Base-by-base conservation (phyloP, 2,888 invertebrate species). In the Ischnus inquisitorius region DNA sequence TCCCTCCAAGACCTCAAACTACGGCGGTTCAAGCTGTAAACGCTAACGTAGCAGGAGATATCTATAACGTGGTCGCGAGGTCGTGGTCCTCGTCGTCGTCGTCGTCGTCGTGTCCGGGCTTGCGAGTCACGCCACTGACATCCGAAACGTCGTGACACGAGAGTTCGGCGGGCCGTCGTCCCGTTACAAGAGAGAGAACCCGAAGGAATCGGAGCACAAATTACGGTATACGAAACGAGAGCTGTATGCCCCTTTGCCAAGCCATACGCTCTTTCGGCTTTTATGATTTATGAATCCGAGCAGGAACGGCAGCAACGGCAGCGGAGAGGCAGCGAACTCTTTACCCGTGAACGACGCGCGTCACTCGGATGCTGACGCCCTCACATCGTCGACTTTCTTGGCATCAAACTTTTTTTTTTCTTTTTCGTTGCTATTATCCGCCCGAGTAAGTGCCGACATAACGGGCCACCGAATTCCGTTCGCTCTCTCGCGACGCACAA, bases 191-290 rank as follows among this genome's bases (percentile, higher is more conserved):
- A 76, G 83, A 83, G 71, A 83, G 46, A 48, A 79, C 34, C 12
- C 71, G 54, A 65, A 69, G 69, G 46, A 83, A 83, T 77, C 83
- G 80, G 85, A 85, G 83, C 85, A 81, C 80, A 83, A 85, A 80
- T 83, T 83, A 85, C 85, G 85, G 85, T 85, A 83, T 81, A 69
- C 71, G 78, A 83, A 67, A 68, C 74, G 79, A 67, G 68, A 65
- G 57, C 41, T 60, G 41, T 39, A n/a, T 72, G 64, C 57, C 60
- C 51, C 62, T 51, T 62, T 62, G 68, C 64, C 64, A 28, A 79
- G 76, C 65, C 75, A 65, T 46, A 79, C 64, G 75, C 65, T 46
- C 62, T 79, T 79, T 79, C 75, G 83, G 75, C 75, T 64, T 83
- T 79, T 83, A 79, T 83, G 83, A 83, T 83, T 83, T 83, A 83